Base-by-base conservation (phyloP, 2,797 vertebrate species). In the Paratrypauchen microcephalus region DNA sequence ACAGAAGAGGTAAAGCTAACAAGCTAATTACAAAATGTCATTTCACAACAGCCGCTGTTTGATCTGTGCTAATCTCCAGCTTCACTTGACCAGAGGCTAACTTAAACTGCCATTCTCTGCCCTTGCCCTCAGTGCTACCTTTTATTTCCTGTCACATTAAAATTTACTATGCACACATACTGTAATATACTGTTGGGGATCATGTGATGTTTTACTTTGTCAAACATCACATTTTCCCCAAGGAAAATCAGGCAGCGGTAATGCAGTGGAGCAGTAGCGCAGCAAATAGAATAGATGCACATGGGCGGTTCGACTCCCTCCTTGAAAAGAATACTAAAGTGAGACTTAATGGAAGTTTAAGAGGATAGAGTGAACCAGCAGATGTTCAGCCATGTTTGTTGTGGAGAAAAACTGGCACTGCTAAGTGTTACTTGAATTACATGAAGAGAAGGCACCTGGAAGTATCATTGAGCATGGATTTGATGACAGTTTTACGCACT, bases 141-240 rank as follows among this genome's bases (percentile, higher is more conserved):
- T 75, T 71, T 72, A 76, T 55, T 45, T 71, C 21, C 39, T 11
- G 71, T 63, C 26, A 73, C 56, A 71, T 71, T 65, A 74, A 39
- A 68, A 68, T 65, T 65, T 55, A 55, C 41, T 48, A 50, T n/a
- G n/a, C 52, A 54, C 71, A 60, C 64, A 70, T 57, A 77, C 32
- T n/a, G n/a, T n/a, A 54, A 36, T 41, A 47, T 41, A 63, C 23
- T 7, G 28, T 26, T 55, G 65, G 9, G 55, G 23, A 58, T 61
- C 19, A 66, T 59, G 11, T 41, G 18, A 55, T 72, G 48, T 62
- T 65, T 72, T 41, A 72, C 65, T 32, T 66, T 73, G 65, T 32
- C 28, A 28, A 66, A 47, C 61, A n/a, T n/a, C n/a, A n/a, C n/a
- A n/a, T 45, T 71, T 26, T 11, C 28, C 16, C 24, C 8, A 45